Evolutionary conservation across 2,113 vertebrate genomes (phyloP).

Genomic region (Ahaetulla prasina): DNA sequence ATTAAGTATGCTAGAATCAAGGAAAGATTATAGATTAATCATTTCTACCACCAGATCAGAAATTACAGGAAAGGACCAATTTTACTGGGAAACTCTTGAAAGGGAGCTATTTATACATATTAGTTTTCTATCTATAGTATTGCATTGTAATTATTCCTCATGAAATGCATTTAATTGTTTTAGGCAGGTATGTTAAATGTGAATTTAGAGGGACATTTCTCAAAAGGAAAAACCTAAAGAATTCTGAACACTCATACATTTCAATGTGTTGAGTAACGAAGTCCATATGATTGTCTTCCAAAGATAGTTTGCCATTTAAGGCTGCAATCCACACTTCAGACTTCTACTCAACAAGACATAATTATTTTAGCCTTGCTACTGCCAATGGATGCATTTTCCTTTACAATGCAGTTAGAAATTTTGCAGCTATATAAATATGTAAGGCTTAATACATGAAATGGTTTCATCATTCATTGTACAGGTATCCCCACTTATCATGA

Average conservation of each 20-base stretch:
- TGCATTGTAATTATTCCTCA: background rate
- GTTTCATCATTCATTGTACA: background rate
- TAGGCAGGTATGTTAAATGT: conserved; percentile 7
- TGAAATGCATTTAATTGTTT: conserved; percentile 16
- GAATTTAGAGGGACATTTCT: background rate
- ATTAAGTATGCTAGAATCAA: background rate
- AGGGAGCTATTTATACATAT: background rate
- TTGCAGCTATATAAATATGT: background rate
- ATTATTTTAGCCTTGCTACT: background rate
- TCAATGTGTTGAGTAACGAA: background rate
- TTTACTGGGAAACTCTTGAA: background rate
- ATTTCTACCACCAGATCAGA: background rate
- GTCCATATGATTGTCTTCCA: fast-evolving
- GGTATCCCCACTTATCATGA: background rate
- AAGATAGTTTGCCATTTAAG: background rate
- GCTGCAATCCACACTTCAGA: background rate
- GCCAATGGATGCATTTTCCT: background rate
- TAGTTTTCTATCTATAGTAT: background rate
- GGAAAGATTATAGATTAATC: background rate
- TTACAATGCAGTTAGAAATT: background rate
- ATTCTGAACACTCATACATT: background rate
- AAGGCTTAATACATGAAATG: background rate
- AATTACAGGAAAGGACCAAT: background rate
- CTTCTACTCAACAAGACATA: background rate
- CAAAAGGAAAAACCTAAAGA: background rate